Evolutionary conservation across 2,888 invertebrate genomes (phyloP).

Genomic region (Heliconius charithonia): DNA sequence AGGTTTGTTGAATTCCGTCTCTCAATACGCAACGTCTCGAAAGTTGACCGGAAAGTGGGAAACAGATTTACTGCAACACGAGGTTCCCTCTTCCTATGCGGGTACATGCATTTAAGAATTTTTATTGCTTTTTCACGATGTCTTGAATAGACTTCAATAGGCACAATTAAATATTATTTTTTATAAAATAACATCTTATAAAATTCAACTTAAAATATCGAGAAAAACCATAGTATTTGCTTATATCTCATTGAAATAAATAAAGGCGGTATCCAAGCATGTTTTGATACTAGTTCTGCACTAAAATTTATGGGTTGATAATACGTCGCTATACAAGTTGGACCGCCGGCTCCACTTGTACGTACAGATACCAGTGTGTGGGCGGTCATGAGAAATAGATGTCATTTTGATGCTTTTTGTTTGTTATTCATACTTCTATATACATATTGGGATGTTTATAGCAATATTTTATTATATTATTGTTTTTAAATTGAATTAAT

Average conservation of each 20-base stretch:
- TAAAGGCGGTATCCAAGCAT: constrained; percentile 47
- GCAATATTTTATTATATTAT: too few species aligned
- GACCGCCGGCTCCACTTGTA: constrained; percentile 51
- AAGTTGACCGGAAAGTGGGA: too few species aligned
- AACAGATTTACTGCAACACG: too few species aligned
- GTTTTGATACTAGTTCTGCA: constrained; percentile 52
- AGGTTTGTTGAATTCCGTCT: too few species aligned
- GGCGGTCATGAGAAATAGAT: constrained; percentile 30
- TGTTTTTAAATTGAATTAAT: too few species aligned
- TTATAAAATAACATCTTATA: not conserved
- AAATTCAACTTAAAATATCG: too few species aligned
- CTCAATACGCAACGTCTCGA: too few species aligned
- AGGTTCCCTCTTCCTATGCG: too few species aligned
- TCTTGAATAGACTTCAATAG: too few species aligned
- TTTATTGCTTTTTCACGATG: too few species aligned
- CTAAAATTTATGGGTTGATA: constrained; percentile 64
- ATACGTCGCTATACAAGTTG: constrained; percentile 58
- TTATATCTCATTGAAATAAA: constrained; percentile 50
- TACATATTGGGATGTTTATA: not conserved
- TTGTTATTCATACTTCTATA: not conserved
- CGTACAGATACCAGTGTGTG: constrained; percentile 42
- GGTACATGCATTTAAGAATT: too few species aligned
- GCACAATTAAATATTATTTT: too few species aligned
- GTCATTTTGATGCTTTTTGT: constrained; percentile 3
- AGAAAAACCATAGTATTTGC: not conserved